Base-by-base conservation (phyloP, 1,140 invertebrate genomes). In the Brachionus asplanchnoidis region DNA sequence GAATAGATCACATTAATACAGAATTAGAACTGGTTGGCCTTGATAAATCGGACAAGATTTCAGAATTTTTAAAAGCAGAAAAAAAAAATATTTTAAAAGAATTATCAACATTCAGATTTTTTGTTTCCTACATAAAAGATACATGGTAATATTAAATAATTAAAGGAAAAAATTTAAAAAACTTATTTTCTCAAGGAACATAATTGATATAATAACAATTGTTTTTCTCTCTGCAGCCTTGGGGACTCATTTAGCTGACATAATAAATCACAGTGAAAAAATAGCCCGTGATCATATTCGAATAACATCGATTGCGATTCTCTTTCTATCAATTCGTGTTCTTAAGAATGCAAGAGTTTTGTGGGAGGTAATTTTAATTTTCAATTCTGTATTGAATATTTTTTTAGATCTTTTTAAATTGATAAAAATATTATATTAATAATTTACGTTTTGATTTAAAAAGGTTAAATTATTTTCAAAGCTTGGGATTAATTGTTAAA, bases 211-310 rank as follows among this genome's bases (percentile, higher is more conserved):
- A 4, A n/a, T 68, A n/a, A 32, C 79, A 23, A 60, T 82, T 7
- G 4, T 42, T 44, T 60, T 82, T 0, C 42, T 68, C 17, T 17
- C 32, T n/a, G 20, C 79, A 8, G 4, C 17, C 11, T 9, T 82
- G 12, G 5, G 1, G 1, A 82, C 53, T 60, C 79, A 82, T 68
- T 9, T 82, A 4, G 79, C 79, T 3, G 79, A 82, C 44, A 32
- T 60, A n/a, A 11, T 60, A 23, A 23, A 60, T 40, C 79, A 82
- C 44, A 82, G n/a, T 68, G 79, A 82, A 36, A 42, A 11, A 46
- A 82, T 82, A 12, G 79, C 79, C 5, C 26, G 79, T 1, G 23
- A 17, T 60, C 79, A 82, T 44, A 82, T 82, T 32, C 46, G 79
- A 82, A 12, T 82, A 26, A 40, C 42, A 40, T 65, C 53, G n/a